phyloP scores from a whole-genome alignment of 1,140 invertebrate genomes.

The Charaxes varanes region DNA sequence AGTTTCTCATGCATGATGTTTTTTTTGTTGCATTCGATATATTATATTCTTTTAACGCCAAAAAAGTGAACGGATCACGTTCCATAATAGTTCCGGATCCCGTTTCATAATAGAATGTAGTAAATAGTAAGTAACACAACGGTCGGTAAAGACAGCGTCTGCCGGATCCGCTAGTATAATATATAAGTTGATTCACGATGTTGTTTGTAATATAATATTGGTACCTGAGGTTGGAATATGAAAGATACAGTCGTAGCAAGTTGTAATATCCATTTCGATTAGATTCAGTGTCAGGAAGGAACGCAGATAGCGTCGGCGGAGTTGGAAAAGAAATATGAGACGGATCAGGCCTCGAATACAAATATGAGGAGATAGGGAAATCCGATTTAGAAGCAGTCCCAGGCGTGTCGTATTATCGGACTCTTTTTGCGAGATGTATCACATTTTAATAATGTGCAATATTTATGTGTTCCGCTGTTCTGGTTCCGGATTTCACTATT shows the following conservation, averaged over 20 bases:
- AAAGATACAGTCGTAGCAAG: constrained; percentile 45
- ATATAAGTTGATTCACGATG: not conserved
- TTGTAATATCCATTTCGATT: constrained; percentile 74
- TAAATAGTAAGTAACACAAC: too few relatives aligned
- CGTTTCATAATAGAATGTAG: too few relatives aligned
- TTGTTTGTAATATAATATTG: not conserved
- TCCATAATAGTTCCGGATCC: too few relatives aligned
- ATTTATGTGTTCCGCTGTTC: not conserved
- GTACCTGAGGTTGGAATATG: constrained; percentile 7
- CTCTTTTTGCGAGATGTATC: constrained; percentile 55
- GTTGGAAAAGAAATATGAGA: constrained; percentile 71
- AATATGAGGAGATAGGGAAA: constrained; percentile 70
- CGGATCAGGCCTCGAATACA: constrained; percentile 68
- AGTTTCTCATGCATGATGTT: too few relatives aligned
- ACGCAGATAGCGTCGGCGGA: constrained; percentile 62
- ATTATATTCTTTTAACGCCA: too few relatives aligned
- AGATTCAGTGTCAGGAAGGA: constrained; percentile 71
- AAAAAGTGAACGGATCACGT: too few relatives aligned
- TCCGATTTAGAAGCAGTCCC: constrained; percentile 61
- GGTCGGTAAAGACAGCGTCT: too few relatives aligned
- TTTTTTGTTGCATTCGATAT: too few relatives aligned
- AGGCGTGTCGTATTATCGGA: constrained; percentile 64
- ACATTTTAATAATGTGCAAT: constrained; percentile 57
- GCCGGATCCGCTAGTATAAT: too few relatives aligned
- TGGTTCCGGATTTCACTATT: too few relatives aligned